A percentile compares a stretch with the other conserved stretches of the same genome.
Conservation (phyloP, 2,888 invertebrate species). For the Nemapogon koenigi region DNA sequence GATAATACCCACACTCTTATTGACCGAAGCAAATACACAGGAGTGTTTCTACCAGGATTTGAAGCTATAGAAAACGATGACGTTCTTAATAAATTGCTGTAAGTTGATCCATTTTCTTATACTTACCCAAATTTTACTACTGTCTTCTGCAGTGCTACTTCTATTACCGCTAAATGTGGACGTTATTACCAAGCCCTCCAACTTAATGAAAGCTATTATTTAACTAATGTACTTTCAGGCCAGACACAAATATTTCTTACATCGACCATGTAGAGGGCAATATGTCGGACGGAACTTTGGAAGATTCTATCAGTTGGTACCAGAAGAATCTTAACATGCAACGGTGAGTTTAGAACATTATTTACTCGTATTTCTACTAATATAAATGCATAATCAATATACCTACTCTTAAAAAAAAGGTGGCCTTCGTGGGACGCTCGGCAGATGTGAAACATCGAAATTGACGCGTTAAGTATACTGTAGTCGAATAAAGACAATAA, state of each 20-base stretch:
- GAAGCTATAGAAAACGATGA: constrained; percentile 62
- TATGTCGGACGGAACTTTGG: constrained; percentile 90
- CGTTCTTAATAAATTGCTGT: constrained; percentile 62
- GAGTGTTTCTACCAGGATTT: constrained; percentile 91
- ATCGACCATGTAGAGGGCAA: constrained; percentile 98
- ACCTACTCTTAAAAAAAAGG: no score
- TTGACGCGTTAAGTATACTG: no score
- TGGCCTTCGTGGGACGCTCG: no score
- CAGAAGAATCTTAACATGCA: constrained; percentile 67
- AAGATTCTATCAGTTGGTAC: constrained; percentile 86
- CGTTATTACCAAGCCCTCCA: no score
- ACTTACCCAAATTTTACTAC: background rate
- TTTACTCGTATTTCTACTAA: no score
- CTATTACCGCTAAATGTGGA: background rate
- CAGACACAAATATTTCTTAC: constrained; percentile 75
- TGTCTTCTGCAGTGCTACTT: background rate
- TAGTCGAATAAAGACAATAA: no score
- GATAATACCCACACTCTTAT: constrained; percentile 96
- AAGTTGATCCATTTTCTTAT: constrained; percentile 30
- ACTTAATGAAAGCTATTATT: background rate
- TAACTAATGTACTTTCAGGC: constrained; percentile 48
- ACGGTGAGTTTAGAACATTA: constrained; percentile 28
- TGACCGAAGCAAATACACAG: constrained; percentile 83
- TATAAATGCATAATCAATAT: no score
- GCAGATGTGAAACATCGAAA: no score